A percentile compares a stretch with the other conserved stretches of the same genome.
Evolutionary conservation across 1,140 invertebrate genomes (phyloP).

Genomic region (Drosophila sulfurigaster): DNA sequence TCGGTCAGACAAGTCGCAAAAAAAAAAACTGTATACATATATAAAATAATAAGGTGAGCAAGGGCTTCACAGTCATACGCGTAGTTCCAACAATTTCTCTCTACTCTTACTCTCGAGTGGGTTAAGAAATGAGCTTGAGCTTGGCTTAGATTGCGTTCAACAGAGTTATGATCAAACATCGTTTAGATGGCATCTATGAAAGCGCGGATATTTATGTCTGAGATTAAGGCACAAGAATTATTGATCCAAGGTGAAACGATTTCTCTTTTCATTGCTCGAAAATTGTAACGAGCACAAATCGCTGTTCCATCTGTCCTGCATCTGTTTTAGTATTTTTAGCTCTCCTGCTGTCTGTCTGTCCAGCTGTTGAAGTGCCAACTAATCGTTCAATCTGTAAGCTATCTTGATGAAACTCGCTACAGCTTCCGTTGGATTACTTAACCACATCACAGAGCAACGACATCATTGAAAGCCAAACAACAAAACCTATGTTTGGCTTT

Average conservation of each 20-base stretch:
- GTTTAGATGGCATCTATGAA: too few relatives aligned
- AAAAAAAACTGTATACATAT: neutral
- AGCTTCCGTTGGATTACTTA: too few relatives aligned
- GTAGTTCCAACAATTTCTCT: slow-evolving; percentile 6
- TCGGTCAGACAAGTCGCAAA: neutral
- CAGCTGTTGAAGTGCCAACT: neutral
- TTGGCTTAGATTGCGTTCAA: neutral
- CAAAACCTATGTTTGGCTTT: neutral
- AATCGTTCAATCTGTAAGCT: neutral
- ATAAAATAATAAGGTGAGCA: neutral
- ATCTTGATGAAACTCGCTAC: neutral
- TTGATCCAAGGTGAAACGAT: neutral
- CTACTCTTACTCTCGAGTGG: slow-evolving; percentile 4
- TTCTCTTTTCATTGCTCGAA: neutral
- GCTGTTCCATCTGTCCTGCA: neutral
- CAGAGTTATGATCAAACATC: neutral
- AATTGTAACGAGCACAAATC: neutral
- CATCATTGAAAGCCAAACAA: too few relatives aligned
- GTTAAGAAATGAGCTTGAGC: neutral
- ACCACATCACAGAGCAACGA: neutral
- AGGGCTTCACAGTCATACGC: neutral
- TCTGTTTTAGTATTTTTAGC: too few relatives aligned
- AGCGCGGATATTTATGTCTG: neutral
- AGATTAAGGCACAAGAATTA: neutral
- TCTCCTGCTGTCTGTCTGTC: neutral